These are phyloP conservation scores for Platygyra sinensis DNA, from an alignment of 64 coral and sea anemone species.

Conservation along the genomic window DNA sequence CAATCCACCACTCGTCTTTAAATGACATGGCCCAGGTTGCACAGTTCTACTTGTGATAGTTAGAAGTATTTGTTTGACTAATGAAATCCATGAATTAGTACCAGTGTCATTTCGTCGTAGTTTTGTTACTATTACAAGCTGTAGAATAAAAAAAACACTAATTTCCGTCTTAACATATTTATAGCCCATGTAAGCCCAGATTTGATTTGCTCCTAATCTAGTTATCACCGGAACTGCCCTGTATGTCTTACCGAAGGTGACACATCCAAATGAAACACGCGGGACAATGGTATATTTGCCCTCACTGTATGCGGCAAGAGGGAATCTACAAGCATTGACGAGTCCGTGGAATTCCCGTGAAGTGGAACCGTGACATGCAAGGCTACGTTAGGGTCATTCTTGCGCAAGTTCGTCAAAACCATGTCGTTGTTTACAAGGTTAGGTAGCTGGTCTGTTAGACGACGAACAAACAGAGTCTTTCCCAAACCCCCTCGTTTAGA, in stretches of 20 bases:
- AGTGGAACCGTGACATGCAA: conserved; percentile 75
- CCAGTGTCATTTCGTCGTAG: too few relatives aligned
- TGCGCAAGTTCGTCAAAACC: background rate
- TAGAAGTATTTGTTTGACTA: too few relatives aligned
- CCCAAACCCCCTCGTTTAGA: conserved; percentile 74
- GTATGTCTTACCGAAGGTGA: conserved; percentile 77
- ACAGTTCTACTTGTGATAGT: too few relatives aligned
- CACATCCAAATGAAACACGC: conserved; percentile 90
- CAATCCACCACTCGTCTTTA: too few relatives aligned
- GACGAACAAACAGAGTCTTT: conserved; percentile 64
- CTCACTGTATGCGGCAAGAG: conserved; percentile 58
- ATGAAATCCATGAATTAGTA: too few relatives aligned
- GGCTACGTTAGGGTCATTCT: background rate
- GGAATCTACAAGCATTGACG: conserved; percentile 43
- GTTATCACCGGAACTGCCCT: background rate
- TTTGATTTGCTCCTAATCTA: background rate
- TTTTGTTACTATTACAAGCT: too few relatives aligned
- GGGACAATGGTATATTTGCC: conserved; percentile 77
- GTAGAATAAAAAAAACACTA: too few relatives aligned
- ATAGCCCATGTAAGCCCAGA: too few relatives aligned
- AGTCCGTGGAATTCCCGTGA: conserved; percentile 79
- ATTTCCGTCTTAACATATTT: too few relatives aligned
- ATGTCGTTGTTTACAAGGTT: conserved; percentile 66
- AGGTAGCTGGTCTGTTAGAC: conserved; percentile 61
- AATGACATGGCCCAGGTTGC: too few relatives aligned